phyloP scores from a whole-genome alignment of 2,113 vertebrate genomes.

The Scartelaos histophorus region DNA sequence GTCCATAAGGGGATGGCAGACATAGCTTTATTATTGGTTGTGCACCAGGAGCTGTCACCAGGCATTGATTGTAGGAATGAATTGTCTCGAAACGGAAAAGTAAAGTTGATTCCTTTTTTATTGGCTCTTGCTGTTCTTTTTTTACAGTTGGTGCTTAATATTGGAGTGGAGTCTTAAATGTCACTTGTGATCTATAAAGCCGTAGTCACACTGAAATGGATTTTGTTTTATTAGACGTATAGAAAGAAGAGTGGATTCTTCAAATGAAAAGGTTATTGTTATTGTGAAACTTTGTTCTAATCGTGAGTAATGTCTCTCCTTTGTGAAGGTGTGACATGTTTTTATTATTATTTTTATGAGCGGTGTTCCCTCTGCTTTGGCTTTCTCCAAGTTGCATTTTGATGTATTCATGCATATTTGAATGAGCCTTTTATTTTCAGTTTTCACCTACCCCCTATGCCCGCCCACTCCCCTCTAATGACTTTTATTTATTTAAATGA shows the following conservation, averaged over 20 bases:
- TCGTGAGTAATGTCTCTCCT: not conserved
- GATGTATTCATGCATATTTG: no score
- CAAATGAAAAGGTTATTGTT: not conserved
- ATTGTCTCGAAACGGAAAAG: not conserved
- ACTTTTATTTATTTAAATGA: no score
- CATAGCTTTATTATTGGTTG: constrained; percentile 13
- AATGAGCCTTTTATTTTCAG: no score
- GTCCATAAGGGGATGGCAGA: constrained; percentile 5
- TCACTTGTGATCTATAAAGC: constrained; percentile 4
- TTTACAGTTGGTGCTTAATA: not conserved
- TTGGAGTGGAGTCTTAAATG: not conserved
- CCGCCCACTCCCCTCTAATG: no score
- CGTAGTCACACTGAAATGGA: not conserved
- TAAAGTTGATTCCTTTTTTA: not conserved
- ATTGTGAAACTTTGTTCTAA: not conserved
- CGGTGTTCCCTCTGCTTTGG: no score
- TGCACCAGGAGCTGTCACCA: constrained; percentile 1
- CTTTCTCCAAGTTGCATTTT: no score
- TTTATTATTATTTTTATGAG: not conserved
- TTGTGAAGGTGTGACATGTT: not conserved
- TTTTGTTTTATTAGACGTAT: not conserved
- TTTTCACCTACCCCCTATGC: no score
- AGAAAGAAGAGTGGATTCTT: not conserved
- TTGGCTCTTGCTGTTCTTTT: not conserved
- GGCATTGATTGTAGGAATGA: not conserved